Conservation (phyloP, 23 tunicate genomes). For the Phallusia fumigata region DNA sequence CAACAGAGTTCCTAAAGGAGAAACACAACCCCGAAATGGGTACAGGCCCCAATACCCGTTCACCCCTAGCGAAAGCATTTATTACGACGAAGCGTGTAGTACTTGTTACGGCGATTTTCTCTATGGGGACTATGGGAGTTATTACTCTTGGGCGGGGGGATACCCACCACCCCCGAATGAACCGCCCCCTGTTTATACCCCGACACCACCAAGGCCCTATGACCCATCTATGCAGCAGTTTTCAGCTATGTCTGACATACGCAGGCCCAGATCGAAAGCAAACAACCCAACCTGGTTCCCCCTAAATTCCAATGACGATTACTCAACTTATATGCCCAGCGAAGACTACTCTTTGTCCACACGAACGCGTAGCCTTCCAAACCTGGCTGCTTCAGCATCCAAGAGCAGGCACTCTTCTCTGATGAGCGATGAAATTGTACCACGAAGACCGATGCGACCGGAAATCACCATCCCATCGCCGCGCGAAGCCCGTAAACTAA, state of each 20-base stretch:
- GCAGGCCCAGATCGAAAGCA: conserved; percentile 17
- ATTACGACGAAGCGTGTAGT: conserved; percentile 37
- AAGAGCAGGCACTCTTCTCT: not conserved
- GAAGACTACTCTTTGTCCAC: conserved; percentile 18
- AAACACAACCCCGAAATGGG: not conserved
- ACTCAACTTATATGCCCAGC: conserved; percentile 22
- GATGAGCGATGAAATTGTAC: not conserved
- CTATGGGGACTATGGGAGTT: conserved; percentile 52
- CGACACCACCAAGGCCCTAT: not conserved
- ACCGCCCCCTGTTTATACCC: conserved; percentile 18
- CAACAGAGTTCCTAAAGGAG: not conserved
- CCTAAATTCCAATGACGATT: conserved; percentile 21
- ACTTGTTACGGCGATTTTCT: conserved; percentile 51
- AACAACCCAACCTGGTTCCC: conserved; percentile 47
- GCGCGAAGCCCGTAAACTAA: conserved; percentile 26
- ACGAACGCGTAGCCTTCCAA: conserved; percentile 47
- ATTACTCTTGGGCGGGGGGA: conserved; percentile 16
- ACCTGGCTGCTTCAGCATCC: conserved; percentile 17
- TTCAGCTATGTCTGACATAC: conserved; percentile 4
- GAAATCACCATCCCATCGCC: conserved; percentile 54
- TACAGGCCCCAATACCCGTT: conserved; percentile 6
- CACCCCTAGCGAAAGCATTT: conserved; percentile 25
- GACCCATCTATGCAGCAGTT: conserved; percentile 19
- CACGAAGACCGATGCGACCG: conserved; percentile 32
- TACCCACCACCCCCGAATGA: conserved; percentile 19